phyloP scores from a whole-genome alignment of 2,113 vertebrate genomes.

The Dipodomys stephensi region DNA sequence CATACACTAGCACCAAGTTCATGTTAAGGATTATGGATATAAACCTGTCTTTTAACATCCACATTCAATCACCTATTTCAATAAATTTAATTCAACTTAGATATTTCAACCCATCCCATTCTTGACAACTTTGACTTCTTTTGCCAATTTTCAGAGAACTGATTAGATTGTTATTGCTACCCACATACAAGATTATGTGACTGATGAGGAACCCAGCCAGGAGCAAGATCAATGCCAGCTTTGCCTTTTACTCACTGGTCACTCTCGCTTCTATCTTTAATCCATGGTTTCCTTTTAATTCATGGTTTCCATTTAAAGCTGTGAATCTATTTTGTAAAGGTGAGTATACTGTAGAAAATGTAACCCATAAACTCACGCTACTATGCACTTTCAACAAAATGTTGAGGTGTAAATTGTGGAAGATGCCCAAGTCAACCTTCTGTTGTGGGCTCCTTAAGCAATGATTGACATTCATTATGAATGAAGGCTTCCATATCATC shows the following conservation, averaged over 20 bases:
- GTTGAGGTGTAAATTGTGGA: neutral
- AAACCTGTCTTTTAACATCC: slow-evolving; percentile 2
- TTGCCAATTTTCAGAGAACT: neutral
- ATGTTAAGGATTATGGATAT: neutral
- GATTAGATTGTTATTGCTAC: neutral
- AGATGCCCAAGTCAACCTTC: neutral
- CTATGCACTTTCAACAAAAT: neutral
- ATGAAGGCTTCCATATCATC: neutral
- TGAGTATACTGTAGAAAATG: neutral
- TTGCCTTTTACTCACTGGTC: neutral
- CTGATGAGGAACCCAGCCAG: neutral
- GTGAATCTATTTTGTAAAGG: neutral
- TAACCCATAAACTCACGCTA: neutral
- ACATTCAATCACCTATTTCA: too few relatives aligned
- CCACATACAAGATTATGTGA: neutral
- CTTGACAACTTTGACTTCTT: neutral
- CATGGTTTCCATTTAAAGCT: neutral
- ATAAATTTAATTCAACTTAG: too few relatives aligned
- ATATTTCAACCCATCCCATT: too few relatives aligned
- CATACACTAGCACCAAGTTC: neutral
- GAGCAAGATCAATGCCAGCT: neutral
- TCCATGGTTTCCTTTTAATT: neutral
- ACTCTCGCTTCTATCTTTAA: neutral
- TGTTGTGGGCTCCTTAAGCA: neutral
- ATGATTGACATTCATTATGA: neutral